These are phyloP conservation scores for Reticulitermes speratus DNA, from an alignment of 1,140 invertebrate species.

Conservation along the genomic window DNA sequence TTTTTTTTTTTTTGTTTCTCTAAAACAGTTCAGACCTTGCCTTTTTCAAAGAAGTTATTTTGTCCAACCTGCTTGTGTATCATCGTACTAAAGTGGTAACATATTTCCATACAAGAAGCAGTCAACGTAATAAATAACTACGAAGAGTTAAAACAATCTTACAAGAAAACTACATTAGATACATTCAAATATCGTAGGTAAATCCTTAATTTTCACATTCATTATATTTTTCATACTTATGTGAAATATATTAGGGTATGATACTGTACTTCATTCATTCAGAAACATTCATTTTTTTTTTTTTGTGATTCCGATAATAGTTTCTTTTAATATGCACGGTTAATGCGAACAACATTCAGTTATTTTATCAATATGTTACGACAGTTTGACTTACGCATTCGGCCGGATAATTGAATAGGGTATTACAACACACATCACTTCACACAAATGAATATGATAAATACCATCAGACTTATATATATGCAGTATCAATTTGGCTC, in stretches of 20 bases:
- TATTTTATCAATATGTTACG: neutral
- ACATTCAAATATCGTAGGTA: neutral
- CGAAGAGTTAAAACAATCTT: neutral
- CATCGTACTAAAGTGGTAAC: neutral
- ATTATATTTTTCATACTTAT: neutral
- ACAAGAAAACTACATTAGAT: neutral
- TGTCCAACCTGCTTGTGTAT: neutral
- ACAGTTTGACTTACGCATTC: neutral
- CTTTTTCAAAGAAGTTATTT: neutral
- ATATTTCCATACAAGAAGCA: neutral
- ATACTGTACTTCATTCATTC: neutral
- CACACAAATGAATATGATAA: neutral
- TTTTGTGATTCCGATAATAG: neutral
- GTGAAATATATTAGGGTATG: neutral
- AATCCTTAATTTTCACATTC: neutral
- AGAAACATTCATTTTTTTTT: neutral
- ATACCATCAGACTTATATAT: neutral
- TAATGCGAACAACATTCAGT: neutral
- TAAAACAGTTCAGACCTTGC: neutral
- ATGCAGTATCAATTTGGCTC: neutral
- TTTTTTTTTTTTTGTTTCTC: neutral
- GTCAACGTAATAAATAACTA: neutral
- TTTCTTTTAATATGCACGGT: neutral
- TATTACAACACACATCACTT: slow-evolving; percentile 18
- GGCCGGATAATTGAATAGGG: slow-evolving; percentile 26